Base-by-base conservation (phyloP, 37 sponge, comb jelly and placozoan genomes). In the Hexactinellida sp. region DNA sequence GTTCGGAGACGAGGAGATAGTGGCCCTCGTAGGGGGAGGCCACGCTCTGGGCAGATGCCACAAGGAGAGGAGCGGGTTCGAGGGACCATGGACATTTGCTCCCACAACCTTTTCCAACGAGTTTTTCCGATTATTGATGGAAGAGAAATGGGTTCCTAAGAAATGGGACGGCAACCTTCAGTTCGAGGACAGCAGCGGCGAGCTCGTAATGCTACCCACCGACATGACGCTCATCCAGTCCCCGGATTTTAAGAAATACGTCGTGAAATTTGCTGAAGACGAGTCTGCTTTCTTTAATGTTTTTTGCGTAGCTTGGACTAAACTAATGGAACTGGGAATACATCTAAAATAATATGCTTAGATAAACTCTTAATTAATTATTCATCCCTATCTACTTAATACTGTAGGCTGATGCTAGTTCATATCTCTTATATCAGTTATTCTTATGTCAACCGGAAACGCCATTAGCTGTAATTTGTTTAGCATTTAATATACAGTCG, bases 81-180 rank as follows among this genome's bases (percentile, higher is more conserved):
- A 63, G 5, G 76, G 76, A n/a, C 76, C 76, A 63, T 63, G 76
- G 76, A 63, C 76, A 63, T 63, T 63, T n/a, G 76, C 76, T 63
- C 76, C 76, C 25, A 63, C 76, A 3, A 63, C 76, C 5, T 63
- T 63, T 63, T 63, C 76, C 1, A 63, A 63, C 30, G 76, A 63
- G 13, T 63, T 63, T 63, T 63, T 63, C 30, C 76, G 76, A 3
- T 63, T 63, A 23, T n/a, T 63, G 3, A 21, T 63, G 13, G 76
- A 63, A n/a, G 76, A 63, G 28, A 63, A 63, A 63, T 41, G 47
- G 47, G 47, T 41, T 13, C 47, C 47, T 41, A 41, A 41, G 13
- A 41, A 41, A 41, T 63, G 76, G 76, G 34, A 63, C 30, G 76
- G 76, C 3, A 63, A 63, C 34, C 76, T 7, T 63, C 76, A 63